Percentiles rank a stretch among this genome's conserved stretches.
Evolutionary conservation across 1,140 invertebrate genomes (phyloP).

Genomic region (Stratiolaelaps scimitus): DNA sequence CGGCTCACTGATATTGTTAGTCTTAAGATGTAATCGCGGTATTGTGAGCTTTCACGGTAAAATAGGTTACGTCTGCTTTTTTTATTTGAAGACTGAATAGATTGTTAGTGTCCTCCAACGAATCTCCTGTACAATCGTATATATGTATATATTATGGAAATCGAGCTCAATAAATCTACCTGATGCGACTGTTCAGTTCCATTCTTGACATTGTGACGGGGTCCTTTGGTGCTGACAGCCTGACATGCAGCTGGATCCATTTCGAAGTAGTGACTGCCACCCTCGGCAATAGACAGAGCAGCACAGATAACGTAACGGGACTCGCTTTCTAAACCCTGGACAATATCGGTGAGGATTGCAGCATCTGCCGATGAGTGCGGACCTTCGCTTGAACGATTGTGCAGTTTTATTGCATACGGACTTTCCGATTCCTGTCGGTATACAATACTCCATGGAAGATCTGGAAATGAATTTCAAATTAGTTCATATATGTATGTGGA

Average conservation of each 20-base stretch:
- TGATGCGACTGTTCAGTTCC: not conserved
- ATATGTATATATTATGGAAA: no score
- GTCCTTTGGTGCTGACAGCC: conserved; percentile 8
- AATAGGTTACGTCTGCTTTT: no score
- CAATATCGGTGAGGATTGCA: conserved; percentile 13
- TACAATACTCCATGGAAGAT: conserved; percentile 9
- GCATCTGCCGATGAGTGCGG: conserved; percentile 16
- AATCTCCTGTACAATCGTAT: no score
- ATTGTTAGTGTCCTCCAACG: no score
- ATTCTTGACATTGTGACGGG: not conserved
- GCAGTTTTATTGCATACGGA: conserved; percentile 14
- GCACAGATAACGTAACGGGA: conserved; percentile 17
- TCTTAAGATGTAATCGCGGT: no score
- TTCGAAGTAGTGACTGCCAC: not conserved
- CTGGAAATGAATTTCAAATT: not conserved
- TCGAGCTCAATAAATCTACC: conserved; percentile 7
- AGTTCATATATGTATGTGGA: no score
- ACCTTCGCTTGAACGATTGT: conserved; percentile 14
- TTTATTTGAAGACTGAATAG: no score
- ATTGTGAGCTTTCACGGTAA: no score
- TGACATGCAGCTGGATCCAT: conserved; percentile 13
- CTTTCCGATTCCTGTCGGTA: conserved; percentile 1
- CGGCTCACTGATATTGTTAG: no score
- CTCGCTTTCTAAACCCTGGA: conserved; percentile 12
- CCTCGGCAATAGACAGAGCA: not conserved